Percentiles rank a stretch among this genome's conserved stretches.
Conservation (phyloP, 2,797 vertebrate species). For the Epinephelus coioides region DNA sequence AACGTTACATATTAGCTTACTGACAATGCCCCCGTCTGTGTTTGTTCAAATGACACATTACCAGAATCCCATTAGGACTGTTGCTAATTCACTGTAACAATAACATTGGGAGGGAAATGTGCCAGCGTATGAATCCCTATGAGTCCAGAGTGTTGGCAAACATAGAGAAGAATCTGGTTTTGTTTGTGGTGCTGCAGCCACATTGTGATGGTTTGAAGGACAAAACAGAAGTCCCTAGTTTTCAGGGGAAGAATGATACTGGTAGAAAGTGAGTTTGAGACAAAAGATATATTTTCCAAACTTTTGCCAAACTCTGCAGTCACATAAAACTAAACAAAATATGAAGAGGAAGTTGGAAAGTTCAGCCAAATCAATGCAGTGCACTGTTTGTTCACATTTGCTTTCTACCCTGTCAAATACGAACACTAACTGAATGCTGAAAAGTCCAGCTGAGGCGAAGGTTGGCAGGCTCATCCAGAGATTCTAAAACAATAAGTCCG, state of each 20-base stretch:
- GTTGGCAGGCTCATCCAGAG: background rate
- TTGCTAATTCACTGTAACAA: constrained; percentile 45
- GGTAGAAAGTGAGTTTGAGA: background rate
- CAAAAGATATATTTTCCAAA: background rate
- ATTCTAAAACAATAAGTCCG: background rate
- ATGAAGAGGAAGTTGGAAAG: background rate
- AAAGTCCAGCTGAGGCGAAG: background rate
- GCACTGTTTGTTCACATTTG: background rate
- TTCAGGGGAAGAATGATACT: background rate
- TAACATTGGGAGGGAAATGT: constrained; percentile 18
- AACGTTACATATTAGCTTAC: constrained; percentile 19
- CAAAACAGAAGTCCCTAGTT: constrained; percentile 2
- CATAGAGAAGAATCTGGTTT: constrained; percentile 25
- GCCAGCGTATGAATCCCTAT: constrained; percentile 19
- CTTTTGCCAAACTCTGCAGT: background rate
- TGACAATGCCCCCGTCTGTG: constrained; percentile 28
- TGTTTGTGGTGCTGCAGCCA: constrained; percentile 16
- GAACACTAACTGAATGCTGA: background rate
- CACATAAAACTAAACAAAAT: constrained; percentile 1
- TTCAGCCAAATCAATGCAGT: constrained; percentile 4
- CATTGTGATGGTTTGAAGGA: background rate
- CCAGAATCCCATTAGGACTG: constrained; percentile 21
- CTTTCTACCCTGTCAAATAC: background rate
- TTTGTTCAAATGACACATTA: constrained; percentile 43
- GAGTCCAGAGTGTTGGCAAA: constrained; percentile 25